A percentile compares a stretch with the other conserved stretches of the same genome.
Evolutionary conservation across 2,888 invertebrate species (phyloP).

Genomic region (Octonoba sinensis): DNA sequence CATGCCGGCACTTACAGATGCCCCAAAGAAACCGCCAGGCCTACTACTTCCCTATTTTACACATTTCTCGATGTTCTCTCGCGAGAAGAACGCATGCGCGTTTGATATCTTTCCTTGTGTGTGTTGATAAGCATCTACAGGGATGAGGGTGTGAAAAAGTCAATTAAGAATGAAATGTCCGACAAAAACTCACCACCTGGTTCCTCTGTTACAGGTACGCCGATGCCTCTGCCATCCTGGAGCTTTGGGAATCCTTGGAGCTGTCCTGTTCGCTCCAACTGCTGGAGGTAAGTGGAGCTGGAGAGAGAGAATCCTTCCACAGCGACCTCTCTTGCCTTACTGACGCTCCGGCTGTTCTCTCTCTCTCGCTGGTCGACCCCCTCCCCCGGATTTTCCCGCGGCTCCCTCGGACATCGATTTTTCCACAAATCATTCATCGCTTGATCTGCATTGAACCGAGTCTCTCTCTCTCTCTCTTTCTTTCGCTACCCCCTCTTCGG

Average conservation of each 20-base stretch:
- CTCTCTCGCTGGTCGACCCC: conserved; percentile 14
- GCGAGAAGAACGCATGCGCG: too few species aligned
- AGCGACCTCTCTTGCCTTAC: conserved; percentile 10
- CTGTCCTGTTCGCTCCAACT: conserved; percentile 50
- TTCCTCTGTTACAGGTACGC: conserved; percentile 68
- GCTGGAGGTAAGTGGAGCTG: conserved; percentile 48
- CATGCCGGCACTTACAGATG: too few species aligned
- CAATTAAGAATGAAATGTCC: too few species aligned
- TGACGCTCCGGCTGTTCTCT: conserved; percentile 6
- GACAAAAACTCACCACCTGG: not conserved
- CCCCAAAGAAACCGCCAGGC: too few species aligned
- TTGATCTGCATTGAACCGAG: conserved; percentile 57
- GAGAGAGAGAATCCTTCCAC: conserved; percentile 17
- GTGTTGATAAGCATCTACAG: too few species aligned
- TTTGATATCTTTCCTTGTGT: too few species aligned
- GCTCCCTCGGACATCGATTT: conserved; percentile 55
- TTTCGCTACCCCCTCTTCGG: not conserved
- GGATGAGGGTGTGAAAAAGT: too few species aligned
- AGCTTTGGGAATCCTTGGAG: conserved; percentile 70
- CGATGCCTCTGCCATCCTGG: conserved; percentile 69
- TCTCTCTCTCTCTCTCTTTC: conserved; percentile 6
- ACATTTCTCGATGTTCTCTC: not conserved
- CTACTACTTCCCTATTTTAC: not conserved
- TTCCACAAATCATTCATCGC: conserved; percentile 59
- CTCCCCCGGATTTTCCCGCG: conserved; percentile 7